These are phyloP conservation scores for Zygogramma bicolorata DNA, from an alignment of 2,888 invertebrate species.

Conservation along the genomic window DNA sequence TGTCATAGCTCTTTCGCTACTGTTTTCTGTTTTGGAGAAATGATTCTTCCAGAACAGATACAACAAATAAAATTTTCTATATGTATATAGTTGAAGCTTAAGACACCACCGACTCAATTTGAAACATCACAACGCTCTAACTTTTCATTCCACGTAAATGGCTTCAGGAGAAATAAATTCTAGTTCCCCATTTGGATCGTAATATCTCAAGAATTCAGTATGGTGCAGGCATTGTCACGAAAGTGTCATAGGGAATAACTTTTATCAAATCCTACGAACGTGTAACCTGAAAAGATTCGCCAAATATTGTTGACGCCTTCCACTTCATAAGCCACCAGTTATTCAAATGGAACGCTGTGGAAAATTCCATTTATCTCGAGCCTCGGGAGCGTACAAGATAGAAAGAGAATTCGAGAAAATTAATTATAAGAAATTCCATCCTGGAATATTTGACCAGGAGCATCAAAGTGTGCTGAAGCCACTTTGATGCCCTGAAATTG, in stretches of 20 bases:
- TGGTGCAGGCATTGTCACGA: neutral
- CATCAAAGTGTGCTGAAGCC: conserved; percentile 40
- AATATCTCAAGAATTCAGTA: neutral
- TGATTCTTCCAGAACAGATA: too few species aligned
- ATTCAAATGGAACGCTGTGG: neutral
- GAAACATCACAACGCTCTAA: too few species aligned
- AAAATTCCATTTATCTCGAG: neutral
- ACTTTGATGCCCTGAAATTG: conserved; percentile 32
- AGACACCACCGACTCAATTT: too few species aligned
- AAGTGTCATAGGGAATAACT: neutral
- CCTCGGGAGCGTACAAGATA: conserved; percentile 23
- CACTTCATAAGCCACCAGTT: neutral
- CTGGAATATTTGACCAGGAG: conserved; percentile 44
- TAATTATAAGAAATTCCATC: conserved; percentile 42
- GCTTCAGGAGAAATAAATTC: neutral
- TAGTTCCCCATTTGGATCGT: neutral
- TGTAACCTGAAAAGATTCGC: neutral
- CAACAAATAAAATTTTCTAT: too few species aligned
- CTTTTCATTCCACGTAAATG: too few species aligned
- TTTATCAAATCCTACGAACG: neutral
- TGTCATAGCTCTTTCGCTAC: too few species aligned
- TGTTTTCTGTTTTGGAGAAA: too few species aligned
- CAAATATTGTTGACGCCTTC: neutral
- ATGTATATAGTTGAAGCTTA: too few species aligned
- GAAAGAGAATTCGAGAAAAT: conserved; percentile 39